Evolutionary conservation across 2,888 invertebrate genomes (phyloP).

Genomic region (Pheosia tremula): DNA sequence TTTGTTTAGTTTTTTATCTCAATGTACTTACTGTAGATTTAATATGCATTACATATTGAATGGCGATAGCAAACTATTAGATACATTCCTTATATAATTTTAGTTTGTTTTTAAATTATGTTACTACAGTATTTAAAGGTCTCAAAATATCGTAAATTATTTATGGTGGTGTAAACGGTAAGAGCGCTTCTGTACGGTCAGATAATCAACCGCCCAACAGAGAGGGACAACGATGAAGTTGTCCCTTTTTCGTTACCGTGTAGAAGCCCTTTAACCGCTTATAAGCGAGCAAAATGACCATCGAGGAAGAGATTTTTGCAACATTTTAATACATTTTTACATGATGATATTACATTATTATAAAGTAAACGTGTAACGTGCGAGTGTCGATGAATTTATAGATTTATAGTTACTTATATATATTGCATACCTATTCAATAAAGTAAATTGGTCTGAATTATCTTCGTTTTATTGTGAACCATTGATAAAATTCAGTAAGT

Average conservation of each 20-base stretch:
- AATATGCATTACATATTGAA: not conserved
- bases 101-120: not conserved
- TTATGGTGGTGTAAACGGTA: not conserved
- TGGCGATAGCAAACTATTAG: not conserved
- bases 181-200: no score
- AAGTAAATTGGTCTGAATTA: slow-evolving; percentile 49
- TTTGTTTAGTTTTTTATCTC: no score
- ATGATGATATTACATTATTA: slow-evolving; percentile 24
- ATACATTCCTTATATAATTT: not conserved
- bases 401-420: slow-evolving; percentile 39
- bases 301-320: not conserved
- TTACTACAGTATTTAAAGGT: slow-evolving; percentile 3
- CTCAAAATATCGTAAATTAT: not conserved
- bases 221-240: no score
- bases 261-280: not conserved
- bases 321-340: slow-evolving; percentile 25
- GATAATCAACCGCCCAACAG: no score
- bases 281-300: not conserved
- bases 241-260: no score
- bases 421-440: slow-evolving; percentile 42
- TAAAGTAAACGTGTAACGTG: slow-evolving; percentile 15
- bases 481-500: slow-evolving; percentile 1
- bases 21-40: not conserved
- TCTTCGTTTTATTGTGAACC: slow-evolving; percentile 42
- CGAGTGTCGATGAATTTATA: slow-evolving; percentile 30